These are phyloP conservation scores for Beroe forskalii DNA, from an alignment of 37 sponge, comb jelly and placozoan species.

Conservation along the genomic window DNA sequence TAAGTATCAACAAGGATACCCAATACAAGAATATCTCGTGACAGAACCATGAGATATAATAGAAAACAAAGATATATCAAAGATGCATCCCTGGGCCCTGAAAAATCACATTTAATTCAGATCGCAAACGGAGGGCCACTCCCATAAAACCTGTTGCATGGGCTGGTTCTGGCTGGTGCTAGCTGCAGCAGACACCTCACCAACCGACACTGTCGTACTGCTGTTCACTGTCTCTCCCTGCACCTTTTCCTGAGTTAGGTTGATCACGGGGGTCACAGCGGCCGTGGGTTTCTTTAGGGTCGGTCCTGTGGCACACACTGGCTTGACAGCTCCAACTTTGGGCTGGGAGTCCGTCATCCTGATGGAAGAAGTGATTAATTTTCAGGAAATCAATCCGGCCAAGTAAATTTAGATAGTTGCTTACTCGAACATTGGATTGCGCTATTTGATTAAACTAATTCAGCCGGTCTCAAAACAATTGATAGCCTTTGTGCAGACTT, in stretches of 20 bases:
- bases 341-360: not conserved
- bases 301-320: not conserved
- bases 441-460: not conserved
- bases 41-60: too few relatives aligned
- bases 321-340: not conserved
- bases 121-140: too few relatives aligned
- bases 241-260: not conserved
- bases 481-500: too few relatives aligned
- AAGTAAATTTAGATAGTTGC: not conserved
- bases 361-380: too few relatives aligned
- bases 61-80: too few relatives aligned
- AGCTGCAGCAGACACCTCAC: not conserved
- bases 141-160: conserved; percentile 46
- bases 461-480: not conserved
- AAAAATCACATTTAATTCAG: too few relatives aligned
- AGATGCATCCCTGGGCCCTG: too few relatives aligned
- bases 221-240: not conserved
- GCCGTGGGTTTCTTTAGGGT: conserved; percentile 17
- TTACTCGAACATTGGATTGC: not conserved
- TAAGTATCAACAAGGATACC: not conserved
- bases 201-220: conserved; percentile 11
- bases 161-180: not conserved
- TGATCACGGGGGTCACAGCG: conserved; percentile 7
- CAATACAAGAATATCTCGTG: too few relatives aligned
- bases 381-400: too few relatives aligned